Evolutionary conservation across 2,113 vertebrate species (phyloP).

Genomic region (Sceloporus undulatus): DNA sequence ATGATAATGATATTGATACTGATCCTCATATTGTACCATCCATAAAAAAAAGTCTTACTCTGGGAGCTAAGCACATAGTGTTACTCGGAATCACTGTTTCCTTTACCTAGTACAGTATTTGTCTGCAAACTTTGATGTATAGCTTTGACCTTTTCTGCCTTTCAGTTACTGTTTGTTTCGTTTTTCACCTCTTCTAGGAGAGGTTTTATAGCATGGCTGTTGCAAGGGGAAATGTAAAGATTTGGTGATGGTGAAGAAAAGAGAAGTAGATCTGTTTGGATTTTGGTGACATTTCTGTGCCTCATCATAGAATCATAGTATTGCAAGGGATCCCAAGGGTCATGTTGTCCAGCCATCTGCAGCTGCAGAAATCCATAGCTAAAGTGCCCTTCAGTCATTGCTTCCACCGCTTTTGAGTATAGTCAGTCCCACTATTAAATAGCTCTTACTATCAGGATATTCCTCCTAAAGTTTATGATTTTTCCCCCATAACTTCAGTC

Average conservation of each 20-base stretch:
- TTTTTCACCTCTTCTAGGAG: too few relatives aligned
- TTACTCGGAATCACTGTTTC: not conserved
- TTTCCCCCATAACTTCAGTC: too few relatives aligned
- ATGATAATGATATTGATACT: too few relatives aligned
- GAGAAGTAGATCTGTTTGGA: not conserved
- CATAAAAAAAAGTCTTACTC: not conserved
- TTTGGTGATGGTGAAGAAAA: not conserved
- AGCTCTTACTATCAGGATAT: too few relatives aligned
- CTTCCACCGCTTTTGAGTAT: too few relatives aligned
- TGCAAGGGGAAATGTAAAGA: not conserved
- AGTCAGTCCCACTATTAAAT: too few relatives aligned
- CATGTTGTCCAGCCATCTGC: too few relatives aligned
- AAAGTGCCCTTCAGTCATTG: too few relatives aligned
- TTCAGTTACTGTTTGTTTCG: not conserved
- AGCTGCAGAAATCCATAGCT: too few relatives aligned
- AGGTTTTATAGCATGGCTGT: not conserved
- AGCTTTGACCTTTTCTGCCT: not conserved
- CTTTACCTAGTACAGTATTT: not conserved
- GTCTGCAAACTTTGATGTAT: not conserved
- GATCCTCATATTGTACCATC: not conserved
- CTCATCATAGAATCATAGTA: too few relatives aligned
- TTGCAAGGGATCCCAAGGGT: too few relatives aligned
- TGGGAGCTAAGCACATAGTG: not conserved
- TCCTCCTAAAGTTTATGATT: too few relatives aligned
- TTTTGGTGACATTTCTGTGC: not conserved